Percentiles rank a stretch among this genome's conserved stretches.
These are phyloP conservation scores for Tuta absoluta DNA, from an alignment of 2,888 invertebrate species.

Conservation along the genomic window DNA sequence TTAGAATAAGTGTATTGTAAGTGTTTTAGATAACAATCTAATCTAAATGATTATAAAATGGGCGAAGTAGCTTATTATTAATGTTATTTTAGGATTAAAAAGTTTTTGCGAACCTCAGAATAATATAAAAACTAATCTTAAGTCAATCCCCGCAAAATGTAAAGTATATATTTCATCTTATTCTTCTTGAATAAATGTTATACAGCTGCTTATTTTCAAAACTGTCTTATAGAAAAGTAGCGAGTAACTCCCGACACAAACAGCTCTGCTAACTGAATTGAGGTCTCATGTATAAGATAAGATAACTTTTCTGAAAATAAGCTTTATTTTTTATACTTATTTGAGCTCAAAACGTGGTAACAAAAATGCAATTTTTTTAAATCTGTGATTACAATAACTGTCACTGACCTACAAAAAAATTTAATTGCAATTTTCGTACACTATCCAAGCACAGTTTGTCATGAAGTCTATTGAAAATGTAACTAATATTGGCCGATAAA, in stretches of 20 bases:
- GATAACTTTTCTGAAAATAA: too few relatives aligned
- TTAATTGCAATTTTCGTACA: neutral
- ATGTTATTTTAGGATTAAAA: neutral
- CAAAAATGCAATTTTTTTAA: too few relatives aligned
- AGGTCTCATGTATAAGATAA: too few relatives aligned
- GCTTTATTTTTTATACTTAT: too few relatives aligned
- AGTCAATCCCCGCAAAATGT: too few relatives aligned
- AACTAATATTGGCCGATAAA: constrained; percentile 4
- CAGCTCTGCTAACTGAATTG: too few relatives aligned
- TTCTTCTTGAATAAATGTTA: too few relatives aligned
- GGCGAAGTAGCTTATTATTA: neutral
- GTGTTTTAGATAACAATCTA: constrained; percentile 2
- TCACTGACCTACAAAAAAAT: neutral
- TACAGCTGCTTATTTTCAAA: too few relatives aligned
- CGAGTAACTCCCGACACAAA: neutral
- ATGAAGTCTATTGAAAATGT: constrained; percentile 1
- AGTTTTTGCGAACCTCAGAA: neutral
- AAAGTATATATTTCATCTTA: too few relatives aligned
- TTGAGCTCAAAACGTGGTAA: too few relatives aligned
- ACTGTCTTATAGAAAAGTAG: too few relatives aligned
- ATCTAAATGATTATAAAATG: neutral
- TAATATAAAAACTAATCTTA: too few relatives aligned
- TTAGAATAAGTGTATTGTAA: constrained; percentile 5
- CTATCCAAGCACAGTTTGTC: neutral
- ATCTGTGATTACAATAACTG: neutral